phyloP scores from a whole-genome alignment of 2,797 vertebrate genomes.

The Benthosema pterotum region DNA sequence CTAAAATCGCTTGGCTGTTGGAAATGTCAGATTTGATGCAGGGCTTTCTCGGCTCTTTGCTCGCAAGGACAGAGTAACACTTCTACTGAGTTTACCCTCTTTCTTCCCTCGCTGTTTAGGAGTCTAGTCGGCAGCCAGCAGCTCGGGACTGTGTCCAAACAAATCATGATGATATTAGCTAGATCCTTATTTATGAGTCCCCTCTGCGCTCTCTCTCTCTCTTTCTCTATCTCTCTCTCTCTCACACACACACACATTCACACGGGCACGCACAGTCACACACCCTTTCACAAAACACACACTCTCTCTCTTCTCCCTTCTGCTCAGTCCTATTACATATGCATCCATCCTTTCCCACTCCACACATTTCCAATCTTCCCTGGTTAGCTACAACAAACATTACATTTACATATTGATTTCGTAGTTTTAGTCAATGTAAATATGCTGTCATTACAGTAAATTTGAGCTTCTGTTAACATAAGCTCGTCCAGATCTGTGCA shows the following conservation, averaged over 20 bases:
- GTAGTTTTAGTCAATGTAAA: conserved; percentile 99
- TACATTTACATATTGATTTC: conserved; percentile 99
- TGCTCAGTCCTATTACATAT: conserved; percentile 84
- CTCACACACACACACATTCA: conserved; percentile 29
- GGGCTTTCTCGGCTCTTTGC: conserved; percentile 58
- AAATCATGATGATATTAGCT: conserved; percentile 79
- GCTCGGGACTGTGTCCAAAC: conserved; percentile 79
- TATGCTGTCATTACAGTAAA: conserved; percentile 99
- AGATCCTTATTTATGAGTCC: conserved; percentile 78
- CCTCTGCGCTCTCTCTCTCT: conserved; percentile 52
- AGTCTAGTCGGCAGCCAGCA: conserved; percentile 71
- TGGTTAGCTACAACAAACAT: conserved; percentile 99
- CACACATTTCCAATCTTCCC: conserved; percentile 89
- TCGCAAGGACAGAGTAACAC: conserved; percentile 79
- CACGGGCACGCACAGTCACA: conserved; percentile 12
- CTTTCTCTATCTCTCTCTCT: conserved; percentile 14
- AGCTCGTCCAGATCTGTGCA: conserved; percentile 95
- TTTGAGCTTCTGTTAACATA: conserved; percentile 99
- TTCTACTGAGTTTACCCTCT: conserved; percentile 76
- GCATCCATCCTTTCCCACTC: conserved; percentile 79
- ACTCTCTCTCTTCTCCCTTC: conserved; percentile 48
- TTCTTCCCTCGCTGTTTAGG: conserved; percentile 66
- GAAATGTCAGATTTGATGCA: conserved; percentile 69
- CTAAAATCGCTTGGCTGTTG: conserved; percentile 68
- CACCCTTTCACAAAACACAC: conserved; percentile 3